Percentiles rank a stretch among this genome's conserved stretches.
These are phyloP conservation scores for Hyperopisus bebe DNA, from an alignment of 2,113 vertebrate genomes.

Conservation along the genomic window DNA sequence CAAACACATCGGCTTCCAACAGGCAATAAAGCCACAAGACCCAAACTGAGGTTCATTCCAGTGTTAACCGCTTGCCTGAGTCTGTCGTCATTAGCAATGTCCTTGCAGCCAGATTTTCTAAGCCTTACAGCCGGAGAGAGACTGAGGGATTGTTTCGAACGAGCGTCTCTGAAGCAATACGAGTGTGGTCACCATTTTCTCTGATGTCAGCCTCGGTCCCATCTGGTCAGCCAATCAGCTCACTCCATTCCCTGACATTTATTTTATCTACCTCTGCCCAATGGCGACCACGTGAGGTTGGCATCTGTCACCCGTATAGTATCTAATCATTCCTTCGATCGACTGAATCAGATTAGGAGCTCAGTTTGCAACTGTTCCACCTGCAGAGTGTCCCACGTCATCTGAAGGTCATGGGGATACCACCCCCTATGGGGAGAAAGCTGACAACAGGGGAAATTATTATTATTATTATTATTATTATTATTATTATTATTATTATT, in stretches of 20 bases:
- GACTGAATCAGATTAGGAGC: not conserved
- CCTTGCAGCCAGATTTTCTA: not conserved
- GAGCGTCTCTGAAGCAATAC: constrained; percentile 9
- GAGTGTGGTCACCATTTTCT: not conserved
- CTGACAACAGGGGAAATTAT: not conserved
- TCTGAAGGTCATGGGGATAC: not conserved
- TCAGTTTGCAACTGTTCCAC: not conserved
- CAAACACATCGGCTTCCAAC: not conserved
- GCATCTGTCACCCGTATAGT: not conserved
- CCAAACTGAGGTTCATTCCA: not conserved
- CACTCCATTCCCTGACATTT: not conserved
- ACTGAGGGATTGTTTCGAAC: not conserved
- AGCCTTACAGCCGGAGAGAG: constrained; percentile 1
- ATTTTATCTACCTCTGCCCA: constrained; percentile 24
- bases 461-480: not conserved
- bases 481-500: not conserved
- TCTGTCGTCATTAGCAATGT: not conserved
- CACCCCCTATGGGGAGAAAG: not conserved
- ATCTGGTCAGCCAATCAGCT: not conserved
- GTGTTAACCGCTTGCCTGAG: not conserved
- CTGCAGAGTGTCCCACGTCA: not conserved
- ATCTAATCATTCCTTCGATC: not conserved
- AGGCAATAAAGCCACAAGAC: not conserved
- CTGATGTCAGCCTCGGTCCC: not conserved
- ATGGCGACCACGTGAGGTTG: not conserved